Percentiles rank a stretch among this genome's conserved stretches.
These are phyloP conservation scores for Xenopus petersii DNA, from an alignment of 2,797 vertebrate species.

Conservation along the genomic window DNA sequence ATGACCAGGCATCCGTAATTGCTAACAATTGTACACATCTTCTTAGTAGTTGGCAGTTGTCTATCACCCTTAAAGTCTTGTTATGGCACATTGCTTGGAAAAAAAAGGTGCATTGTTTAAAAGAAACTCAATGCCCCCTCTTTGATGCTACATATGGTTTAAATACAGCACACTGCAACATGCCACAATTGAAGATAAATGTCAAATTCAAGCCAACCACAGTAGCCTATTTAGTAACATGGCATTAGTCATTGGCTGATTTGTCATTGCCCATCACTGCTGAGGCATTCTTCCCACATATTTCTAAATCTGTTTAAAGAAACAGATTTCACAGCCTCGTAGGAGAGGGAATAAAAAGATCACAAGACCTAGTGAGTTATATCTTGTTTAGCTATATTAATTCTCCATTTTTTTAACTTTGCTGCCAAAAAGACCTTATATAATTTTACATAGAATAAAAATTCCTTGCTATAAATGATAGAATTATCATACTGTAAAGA, in stretches of 20 bases:
- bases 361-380: neutral
- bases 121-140: constrained; percentile 16
- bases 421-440: no score
- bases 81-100: neutral
- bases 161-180: constrained; percentile 9
- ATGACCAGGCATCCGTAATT: neutral
- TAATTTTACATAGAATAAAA: no score
- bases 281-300: fast-evolving
- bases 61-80: neutral
- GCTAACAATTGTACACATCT: neutral
- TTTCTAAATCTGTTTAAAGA: constrained; percentile 4
- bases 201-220: fast-evolving
- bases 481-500: no score
- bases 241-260: constrained; percentile 7
- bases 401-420: no score
- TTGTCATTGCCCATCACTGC: constrained; percentile 2
- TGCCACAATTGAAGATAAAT: constrained; percentile 10
- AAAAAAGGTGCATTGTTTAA: constrained; percentile 15
- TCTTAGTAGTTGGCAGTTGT: neutral
- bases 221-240: constrained; percentile 9
- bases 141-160: constrained; percentile 33
- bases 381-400: no score
- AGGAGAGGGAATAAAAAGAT: neutral
- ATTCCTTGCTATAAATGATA: no score
- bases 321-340: fast-evolving